Percentiles rank a stretch among this genome's conserved stretches.
Evolutionary conservation across 2,113 vertebrate species (phyloP).

Genomic region (Dolichotis patagonum): DNA sequence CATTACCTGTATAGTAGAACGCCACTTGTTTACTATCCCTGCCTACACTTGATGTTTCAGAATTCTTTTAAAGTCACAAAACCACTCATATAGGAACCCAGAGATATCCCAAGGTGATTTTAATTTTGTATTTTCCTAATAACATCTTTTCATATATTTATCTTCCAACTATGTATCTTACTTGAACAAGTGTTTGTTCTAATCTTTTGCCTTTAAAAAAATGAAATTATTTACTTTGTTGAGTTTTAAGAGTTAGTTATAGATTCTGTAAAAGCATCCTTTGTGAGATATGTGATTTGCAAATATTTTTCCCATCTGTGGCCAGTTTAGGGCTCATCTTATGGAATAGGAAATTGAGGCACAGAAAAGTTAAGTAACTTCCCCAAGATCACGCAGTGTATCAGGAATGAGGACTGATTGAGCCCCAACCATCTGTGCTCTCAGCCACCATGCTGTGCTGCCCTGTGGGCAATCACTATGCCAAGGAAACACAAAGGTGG

Average conservation of each 20-base stretch:
- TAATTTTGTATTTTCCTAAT: constrained; percentile 11
- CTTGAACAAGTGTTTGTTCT: neutral
- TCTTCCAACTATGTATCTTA: neutral
- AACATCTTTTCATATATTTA: neutral
- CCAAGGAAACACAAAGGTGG: neutral
- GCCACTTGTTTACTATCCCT: neutral
- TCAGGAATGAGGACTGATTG: neutral
- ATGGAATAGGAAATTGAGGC: neutral
- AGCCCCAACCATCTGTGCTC: neutral
- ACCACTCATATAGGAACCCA: neutral
- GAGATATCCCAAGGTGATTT: neutral
- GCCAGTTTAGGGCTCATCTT: neutral
- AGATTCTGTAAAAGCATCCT: neutral
- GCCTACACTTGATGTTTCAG: neutral
- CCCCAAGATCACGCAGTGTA: neutral
- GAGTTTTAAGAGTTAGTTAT: neutral
- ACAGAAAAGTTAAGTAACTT: neutral
- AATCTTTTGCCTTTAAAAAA: neutral
- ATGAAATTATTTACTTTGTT: neutral
- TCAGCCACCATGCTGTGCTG: no score
- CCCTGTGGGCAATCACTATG: neutral
- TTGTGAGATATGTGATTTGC: neutral
- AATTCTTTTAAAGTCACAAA: neutral
- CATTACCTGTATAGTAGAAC: neutral
- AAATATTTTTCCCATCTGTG: neutral